Conservation (phyloP, 2,888 invertebrate species). For the Drosophila neonasuta region DNA sequence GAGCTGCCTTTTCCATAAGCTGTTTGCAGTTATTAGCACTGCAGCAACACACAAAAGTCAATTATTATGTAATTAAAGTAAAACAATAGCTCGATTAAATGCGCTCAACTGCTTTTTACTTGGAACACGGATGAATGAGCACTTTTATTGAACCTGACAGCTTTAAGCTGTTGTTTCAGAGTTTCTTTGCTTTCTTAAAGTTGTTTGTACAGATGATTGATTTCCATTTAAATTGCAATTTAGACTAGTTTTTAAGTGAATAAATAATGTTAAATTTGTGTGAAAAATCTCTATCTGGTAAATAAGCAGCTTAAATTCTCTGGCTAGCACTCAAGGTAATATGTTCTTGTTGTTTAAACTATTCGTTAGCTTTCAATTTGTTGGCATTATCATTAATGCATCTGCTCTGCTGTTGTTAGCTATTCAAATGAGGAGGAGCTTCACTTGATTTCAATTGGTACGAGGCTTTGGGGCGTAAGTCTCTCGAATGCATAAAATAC, state of each 20-base stretch:
- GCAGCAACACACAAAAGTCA: constrained; percentile 52
- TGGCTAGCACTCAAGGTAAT: neutral
- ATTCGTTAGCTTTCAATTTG: constrained; percentile 41
- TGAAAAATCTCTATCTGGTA: neutral
- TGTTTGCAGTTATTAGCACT: constrained; percentile 64
- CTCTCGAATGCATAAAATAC: constrained; percentile 53
- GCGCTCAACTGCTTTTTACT: constrained; percentile 48
- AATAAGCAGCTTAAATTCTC: constrained; percentile 4
- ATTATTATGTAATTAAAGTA: constrained; percentile 76
- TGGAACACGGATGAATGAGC: constrained; percentile 15
- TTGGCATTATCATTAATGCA: constrained; percentile 40
- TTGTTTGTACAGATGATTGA: constrained; percentile 1
- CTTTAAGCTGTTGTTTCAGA: neutral
- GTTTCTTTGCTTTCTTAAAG: neutral
- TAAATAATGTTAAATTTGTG: neutral
- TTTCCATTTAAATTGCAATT: constrained; percentile 1
- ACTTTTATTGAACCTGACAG: neutral
- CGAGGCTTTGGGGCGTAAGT: constrained; percentile 21
- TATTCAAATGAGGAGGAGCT: constrained; percentile 17
- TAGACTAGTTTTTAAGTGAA: neutral
- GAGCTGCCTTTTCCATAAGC: constrained; percentile 55
- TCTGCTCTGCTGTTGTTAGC: constrained; percentile 15
- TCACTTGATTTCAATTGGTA: constrained; percentile 45
- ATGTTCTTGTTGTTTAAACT: neutral
- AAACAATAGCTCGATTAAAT: constrained; percentile 68